Base-by-base conservation (phyloP, 2,888 invertebrate species). In the Blastobasis adustella region DNA sequence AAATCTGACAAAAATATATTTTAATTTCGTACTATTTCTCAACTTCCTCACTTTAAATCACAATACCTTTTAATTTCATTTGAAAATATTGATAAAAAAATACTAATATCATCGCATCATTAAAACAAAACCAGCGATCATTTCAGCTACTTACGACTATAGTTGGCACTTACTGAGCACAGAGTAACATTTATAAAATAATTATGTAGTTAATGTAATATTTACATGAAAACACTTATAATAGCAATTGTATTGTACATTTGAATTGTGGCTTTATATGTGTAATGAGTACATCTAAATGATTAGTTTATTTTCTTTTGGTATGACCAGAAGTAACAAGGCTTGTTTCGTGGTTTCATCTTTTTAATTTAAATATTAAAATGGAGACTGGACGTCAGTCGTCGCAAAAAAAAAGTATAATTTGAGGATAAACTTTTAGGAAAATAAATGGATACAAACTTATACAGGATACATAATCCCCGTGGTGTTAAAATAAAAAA, bases 81-180 rank as follows among this genome's bases (percentile, higher is more conserved):
- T 55, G 65, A 62, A 62, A 56, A 61, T 58, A 61, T 42, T 37
- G 46, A 65, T 58, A 57, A 63, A 62, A 66, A 57, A 56, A 53
- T 47, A 23, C 41, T 57, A 58, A 58, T 64, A 69, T 68, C 63
- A 66, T 70, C 66, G 70, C 57, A 62, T 63, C 10, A 23, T n/a
- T 61, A 64, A 65, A 57, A 61, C 58, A 53, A 55, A 51, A 53
- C 52, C 51, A 51, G 49, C 49, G 47, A 54, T 43, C 51, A 60
- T 54, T 68, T 76, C 70, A 68, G 60, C 82, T 82, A 84, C 82
- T 83, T 85, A 82, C 55, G 53, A 59, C 74, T 82, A 81, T 49
- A 59, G 69, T 87, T 86, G 86, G 86, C 86, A 87, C 86, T 79
- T 82, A 71, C 65, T 84, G 86, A 86, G 87, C 85, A 79, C 80